Conservation (phyloP, 2,113 vertebrate species). For the Crocuta crocuta region DNA sequence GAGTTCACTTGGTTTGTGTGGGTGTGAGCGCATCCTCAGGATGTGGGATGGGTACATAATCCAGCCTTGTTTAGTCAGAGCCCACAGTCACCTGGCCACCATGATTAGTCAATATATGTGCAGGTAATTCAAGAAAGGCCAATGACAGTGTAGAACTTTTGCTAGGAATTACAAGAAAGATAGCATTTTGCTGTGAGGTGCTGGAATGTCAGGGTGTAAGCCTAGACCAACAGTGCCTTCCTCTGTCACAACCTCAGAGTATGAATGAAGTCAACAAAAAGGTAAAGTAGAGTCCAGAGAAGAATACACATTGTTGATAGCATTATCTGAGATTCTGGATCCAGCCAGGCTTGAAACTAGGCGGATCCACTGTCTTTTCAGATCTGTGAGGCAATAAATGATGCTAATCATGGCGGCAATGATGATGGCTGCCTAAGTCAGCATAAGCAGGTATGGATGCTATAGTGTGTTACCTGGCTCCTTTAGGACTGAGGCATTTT, state of each 20-base stretch:
- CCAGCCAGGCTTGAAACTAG: background rate
- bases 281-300: background rate
- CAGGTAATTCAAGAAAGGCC: background rate
- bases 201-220: background rate
- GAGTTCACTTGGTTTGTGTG: background rate
- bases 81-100: background rate
- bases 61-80: background rate
- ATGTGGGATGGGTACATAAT: background rate
- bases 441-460: background rate
- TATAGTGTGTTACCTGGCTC: too few species aligned
- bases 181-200: background rate
- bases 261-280: background rate
- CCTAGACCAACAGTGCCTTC: background rate
- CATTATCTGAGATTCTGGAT: background rate
- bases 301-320: background rate
- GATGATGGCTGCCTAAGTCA: background rate
- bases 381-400: background rate
- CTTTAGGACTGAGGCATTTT: background rate
- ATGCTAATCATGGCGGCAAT: background rate
- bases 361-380: background rate
- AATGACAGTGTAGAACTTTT: background rate
- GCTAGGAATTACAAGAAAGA: background rate
- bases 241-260: background rate
- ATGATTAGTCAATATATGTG: background rate
- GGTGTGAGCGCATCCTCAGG: background rate